A percentile compares a stretch with the other conserved stretches of the same genome.
Conservation (phyloP, 2,888 invertebrate species). For the Heliconius ismenius region DNA sequence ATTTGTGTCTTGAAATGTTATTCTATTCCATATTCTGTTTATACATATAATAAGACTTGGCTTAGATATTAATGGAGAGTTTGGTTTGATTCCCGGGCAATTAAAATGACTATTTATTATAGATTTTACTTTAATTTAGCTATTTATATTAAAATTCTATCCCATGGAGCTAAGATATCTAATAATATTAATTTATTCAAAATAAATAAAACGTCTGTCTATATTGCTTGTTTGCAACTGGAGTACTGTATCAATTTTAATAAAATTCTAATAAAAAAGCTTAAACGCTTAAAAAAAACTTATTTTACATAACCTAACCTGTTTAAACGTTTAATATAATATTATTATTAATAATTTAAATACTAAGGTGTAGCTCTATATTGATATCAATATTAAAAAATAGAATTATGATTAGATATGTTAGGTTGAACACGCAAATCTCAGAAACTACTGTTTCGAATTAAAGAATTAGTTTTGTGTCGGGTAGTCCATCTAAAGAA, state of each 20-base stretch:
- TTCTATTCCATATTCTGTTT: not conserved
- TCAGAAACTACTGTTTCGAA: too few species aligned
- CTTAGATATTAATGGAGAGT: not conserved
- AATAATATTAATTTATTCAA: not conserved
- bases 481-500: not conserved
- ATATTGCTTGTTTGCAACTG: not conserved
- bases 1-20: conserved; percentile 3
- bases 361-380: too few species aligned
- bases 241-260: not conserved
- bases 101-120: too few species aligned
- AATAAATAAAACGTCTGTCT: not conserved
- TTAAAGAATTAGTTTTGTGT: not conserved
- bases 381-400: too few species aligned
- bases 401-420: too few species aligned
- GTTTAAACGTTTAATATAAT: too few species aligned
- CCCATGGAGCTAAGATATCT: too few species aligned
- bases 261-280: not conserved
- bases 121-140: too few species aligned
- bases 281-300: not conserved
- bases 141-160: too few species aligned
- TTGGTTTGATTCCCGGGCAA: too few species aligned
- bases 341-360: too few species aligned
- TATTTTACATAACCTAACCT: not conserved
- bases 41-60: not conserved
- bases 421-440: too few species aligned